Percentiles rank a stretch among this genome's conserved stretches.
Evolutionary conservation across 1,140 invertebrate species (phyloP).

Genomic region (Dinoponera quadriceps): DNA sequence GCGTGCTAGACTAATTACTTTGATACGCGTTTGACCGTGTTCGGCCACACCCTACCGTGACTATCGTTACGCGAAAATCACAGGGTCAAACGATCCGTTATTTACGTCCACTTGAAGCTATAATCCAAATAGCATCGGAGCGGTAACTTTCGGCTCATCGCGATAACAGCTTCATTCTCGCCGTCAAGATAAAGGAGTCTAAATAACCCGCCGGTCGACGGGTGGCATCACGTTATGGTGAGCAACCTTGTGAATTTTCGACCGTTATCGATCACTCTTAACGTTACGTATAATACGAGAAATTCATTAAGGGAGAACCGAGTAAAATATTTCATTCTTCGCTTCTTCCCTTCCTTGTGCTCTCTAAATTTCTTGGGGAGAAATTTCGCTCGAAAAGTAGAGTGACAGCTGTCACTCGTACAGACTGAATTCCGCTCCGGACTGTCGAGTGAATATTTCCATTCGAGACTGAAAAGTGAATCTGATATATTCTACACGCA

Average conservation of each 20-base stretch:
- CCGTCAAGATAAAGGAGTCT: constrained; percentile 17
- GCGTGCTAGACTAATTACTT: constrained; percentile 57
- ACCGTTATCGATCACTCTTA: not conserved
- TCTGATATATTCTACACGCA: too few relatives aligned
- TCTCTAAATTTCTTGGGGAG: too few relatives aligned
- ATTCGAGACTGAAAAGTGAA: too few relatives aligned
- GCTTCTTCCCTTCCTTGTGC: too few relatives aligned
- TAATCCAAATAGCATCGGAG: not conserved
- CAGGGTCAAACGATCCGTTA: constrained; percentile 15
- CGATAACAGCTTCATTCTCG: constrained; percentile 38
- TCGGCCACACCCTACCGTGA: constrained; percentile 51
- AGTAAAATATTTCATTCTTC: too few relatives aligned
- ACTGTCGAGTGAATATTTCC: too few relatives aligned
- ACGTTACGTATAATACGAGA: not conserved
- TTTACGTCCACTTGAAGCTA: constrained; percentile 8
- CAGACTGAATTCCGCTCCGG: too few relatives aligned
- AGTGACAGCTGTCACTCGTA: too few relatives aligned
- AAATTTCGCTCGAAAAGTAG: too few relatives aligned
- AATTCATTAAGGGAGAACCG: too few relatives aligned
- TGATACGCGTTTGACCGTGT: constrained; percentile 60
- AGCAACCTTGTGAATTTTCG: not conserved
- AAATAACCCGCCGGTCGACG: constrained; percentile 13
- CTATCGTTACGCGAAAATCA: constrained; percentile 51
- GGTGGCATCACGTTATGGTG: not conserved
- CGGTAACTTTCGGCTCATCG: constrained; percentile 6